Conservation (phyloP, 2,113 vertebrate species). For the Callorhinus ursinus region DNA sequence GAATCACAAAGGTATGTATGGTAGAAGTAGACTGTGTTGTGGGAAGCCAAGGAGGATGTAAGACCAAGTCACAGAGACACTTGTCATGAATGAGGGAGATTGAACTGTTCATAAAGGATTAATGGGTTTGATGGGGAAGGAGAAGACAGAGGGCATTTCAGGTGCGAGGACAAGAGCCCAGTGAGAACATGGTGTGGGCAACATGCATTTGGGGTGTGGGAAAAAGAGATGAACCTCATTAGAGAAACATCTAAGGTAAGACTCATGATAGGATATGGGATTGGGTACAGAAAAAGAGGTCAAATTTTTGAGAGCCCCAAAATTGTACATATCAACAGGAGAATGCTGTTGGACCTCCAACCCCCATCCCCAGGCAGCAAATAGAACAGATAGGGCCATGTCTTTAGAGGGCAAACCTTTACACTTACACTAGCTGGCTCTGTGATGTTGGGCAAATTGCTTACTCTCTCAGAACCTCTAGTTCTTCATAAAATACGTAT, state of each 20-base stretch:
- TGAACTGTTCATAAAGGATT: neutral
- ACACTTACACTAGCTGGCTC: neutral
- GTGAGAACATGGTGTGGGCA: neutral
- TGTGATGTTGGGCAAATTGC: neutral
- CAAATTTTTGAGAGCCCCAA: neutral
- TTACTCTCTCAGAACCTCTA: neutral
- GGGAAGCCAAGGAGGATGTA: neutral
- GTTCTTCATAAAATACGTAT: neutral
- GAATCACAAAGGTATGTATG: neutral
- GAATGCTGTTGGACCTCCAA: neutral
- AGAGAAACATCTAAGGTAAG: neutral
- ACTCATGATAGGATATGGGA: neutral
- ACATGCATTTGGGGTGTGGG: neutral
- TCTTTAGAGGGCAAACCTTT: neutral
- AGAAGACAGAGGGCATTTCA: neutral
- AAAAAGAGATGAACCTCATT: neutral
- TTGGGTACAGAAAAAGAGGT: neutral
- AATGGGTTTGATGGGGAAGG: neutral
- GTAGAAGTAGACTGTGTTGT: neutral
- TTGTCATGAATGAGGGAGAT: neutral
- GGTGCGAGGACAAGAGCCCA: neutral
- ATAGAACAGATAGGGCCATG: neutral
- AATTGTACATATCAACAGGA: neutral
- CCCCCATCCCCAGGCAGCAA: neutral
- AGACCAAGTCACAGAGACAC: neutral